A percentile compares a stretch with the other conserved stretches of the same genome.
These are phyloP conservation scores for Bradypodion ventrale DNA, from an alignment of 2,797 vertebrate genomes.

Conservation along the genomic window DNA sequence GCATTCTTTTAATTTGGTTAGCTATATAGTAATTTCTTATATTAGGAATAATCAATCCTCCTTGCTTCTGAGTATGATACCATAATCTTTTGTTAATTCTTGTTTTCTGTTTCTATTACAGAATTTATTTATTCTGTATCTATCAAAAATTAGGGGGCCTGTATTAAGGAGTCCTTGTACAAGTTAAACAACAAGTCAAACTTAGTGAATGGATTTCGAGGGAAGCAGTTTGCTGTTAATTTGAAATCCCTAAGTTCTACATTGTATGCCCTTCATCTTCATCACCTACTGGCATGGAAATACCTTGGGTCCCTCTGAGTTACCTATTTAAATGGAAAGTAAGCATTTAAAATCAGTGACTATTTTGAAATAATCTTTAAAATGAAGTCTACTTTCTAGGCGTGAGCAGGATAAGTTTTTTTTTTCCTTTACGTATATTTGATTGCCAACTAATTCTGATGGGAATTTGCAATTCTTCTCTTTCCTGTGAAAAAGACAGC, in stretches of 20 bases:
- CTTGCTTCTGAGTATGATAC: too few species aligned
- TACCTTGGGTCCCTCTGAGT: conserved; percentile 1
- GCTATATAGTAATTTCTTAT: too few species aligned
- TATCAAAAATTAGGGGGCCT: too few species aligned
- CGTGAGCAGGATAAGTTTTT: conserved; percentile 60
- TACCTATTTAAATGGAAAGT: not conserved
- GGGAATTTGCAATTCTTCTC: conserved; percentile 62
- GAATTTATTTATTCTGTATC: too few species aligned
- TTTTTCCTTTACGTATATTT: conserved; percentile 46
- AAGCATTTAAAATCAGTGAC: not conserved
- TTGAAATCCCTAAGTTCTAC: conserved; percentile 10
- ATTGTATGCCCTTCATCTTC: not conserved
- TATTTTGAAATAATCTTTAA: conserved; percentile 52
- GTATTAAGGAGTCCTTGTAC: too few species aligned
- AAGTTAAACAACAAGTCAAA: not conserved
- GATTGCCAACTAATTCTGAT: conserved; percentile 71
- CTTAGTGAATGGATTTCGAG: not conserved
- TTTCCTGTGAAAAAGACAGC: conserved; percentile 69
- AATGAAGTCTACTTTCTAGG: conserved; percentile 60
- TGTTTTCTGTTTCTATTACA: too few species aligned
- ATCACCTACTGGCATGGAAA: not conserved
- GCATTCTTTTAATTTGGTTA: too few species aligned
- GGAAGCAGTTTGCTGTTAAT: not conserved
- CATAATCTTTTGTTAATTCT: too few species aligned
- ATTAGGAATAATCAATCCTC: too few species aligned